A percentile compares a stretch with the other conserved stretches of the same genome.
These are phyloP conservation scores for Pharmacophagus antenor DNA, from an alignment of 2,888 invertebrate genomes.

Conservation along the genomic window DNA sequence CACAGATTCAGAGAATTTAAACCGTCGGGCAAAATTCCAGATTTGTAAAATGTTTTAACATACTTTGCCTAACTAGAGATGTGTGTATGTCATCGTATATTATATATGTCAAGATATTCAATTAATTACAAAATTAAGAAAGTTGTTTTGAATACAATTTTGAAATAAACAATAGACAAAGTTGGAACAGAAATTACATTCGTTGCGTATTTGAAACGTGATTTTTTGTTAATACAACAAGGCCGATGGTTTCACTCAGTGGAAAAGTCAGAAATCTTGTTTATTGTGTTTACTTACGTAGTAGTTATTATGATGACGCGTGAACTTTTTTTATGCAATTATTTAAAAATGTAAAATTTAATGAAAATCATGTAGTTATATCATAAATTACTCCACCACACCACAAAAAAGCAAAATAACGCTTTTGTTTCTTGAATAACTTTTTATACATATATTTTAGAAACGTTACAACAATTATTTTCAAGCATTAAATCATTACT, in stretches of 20 bases:
- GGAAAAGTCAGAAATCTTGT: not conserved
- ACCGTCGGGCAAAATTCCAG: too few relatives aligned
- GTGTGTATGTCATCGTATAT: too few relatives aligned
- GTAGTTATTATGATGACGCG: not conserved
- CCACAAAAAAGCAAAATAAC: too few relatives aligned
- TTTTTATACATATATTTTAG: too few relatives aligned
- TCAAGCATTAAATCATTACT: too few relatives aligned
- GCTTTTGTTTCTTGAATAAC: too few relatives aligned
- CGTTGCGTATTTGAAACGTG: not conserved
- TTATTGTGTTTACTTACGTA: not conserved
- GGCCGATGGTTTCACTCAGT: not conserved
- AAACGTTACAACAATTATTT: too few relatives aligned
- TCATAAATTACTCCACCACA: too few relatives aligned
- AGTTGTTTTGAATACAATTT: not conserved
- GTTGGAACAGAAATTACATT: constrained; percentile 1
- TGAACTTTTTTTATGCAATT: not conserved
- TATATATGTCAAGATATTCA: too few relatives aligned
- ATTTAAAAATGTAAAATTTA: not conserved
- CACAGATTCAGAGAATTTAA: too few relatives aligned
- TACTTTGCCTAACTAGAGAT: too few relatives aligned
- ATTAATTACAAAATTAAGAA: not conserved
- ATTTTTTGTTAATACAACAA: not conserved
- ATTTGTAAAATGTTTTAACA: too few relatives aligned
- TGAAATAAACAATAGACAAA: not conserved
- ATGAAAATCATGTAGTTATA: not conserved